Base-by-base conservation (phyloP, 2,113 vertebrate species). In the Crypturellus undulatus region DNA sequence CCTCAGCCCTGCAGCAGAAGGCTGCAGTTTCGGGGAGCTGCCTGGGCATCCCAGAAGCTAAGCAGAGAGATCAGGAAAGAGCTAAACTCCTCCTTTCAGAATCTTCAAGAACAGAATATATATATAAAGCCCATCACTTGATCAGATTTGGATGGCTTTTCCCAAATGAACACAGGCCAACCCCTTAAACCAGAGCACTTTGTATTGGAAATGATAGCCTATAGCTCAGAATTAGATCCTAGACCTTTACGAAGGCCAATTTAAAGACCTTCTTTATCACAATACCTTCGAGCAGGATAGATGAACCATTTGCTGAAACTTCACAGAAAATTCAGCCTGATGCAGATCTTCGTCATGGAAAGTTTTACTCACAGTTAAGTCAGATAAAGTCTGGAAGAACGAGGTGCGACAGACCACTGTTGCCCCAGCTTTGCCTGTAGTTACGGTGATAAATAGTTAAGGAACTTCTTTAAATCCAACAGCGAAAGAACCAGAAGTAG, bases 1-100 rank as follows among this genome's bases (percentile, higher is more conserved):
- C 25, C 68, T 22, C 62, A 40, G 28, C 40, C n/a, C 49, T 32
- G 12, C 56, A 81, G 11, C 32, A 14, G 21, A 18, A 12, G 28
- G 26, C 36, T 42, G 38, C 36, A 73, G 38, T 58, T 65, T 24
- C 20, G 14, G 8, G 28, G 34, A 87, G 81, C 69, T 45, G 24
- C 11, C 30, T 47, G 10, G 0, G 0, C 2, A 28, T 5, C 11
- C 8, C 25, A 34, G 43, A 26, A 81, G 13, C 5, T 60, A 60
- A 79, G n/a, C 38, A 21, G 32, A 70, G 62, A 34, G 78, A 67
- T 16, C 28, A 19, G 49, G 20, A 73, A 73, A 36, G 28, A 84
- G 11, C 26, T 24, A 84, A 45, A 30, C 38, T n/a, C 59, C 49
- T 54, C 0, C 42, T 34, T 78, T 24, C 51, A 64, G 36, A 87